Conservation (phyloP, 2,797 vertebrate genomes). For the Enteromius anoplus region DNA sequence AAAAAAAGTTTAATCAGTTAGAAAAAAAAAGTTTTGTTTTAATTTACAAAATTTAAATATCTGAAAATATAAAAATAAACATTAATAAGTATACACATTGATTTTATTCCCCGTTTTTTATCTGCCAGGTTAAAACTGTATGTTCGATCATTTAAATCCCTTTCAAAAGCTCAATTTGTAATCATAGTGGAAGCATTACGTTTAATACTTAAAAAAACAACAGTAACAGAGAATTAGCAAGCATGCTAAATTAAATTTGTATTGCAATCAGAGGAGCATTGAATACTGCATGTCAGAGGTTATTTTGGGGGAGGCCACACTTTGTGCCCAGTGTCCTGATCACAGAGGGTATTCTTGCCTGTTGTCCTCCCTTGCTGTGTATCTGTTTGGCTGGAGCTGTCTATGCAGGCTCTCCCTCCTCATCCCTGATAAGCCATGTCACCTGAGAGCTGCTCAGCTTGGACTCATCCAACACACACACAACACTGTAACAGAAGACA, state of each 20-base stretch:
- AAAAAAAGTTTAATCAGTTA: too few relatives aligned
- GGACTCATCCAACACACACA: conserved; percentile 51
- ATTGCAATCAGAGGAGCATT: background rate
- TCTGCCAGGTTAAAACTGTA: background rate
- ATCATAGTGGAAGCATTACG: background rate
- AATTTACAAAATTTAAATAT: too few relatives aligned
- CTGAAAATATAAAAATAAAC: too few relatives aligned
- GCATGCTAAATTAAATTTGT: background rate
- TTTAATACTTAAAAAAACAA: background rate
- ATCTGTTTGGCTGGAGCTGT: background rate
- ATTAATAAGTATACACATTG: background rate
- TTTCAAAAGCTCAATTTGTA: background rate
- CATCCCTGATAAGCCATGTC: conserved; percentile 63
- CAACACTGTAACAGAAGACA: conserved; percentile 6
- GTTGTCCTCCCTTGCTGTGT: conserved; percentile 47
- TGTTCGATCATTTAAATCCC: background rate
- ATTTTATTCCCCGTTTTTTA: background rate
- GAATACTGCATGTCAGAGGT: background rate
- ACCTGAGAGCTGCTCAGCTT: conserved; percentile 56
- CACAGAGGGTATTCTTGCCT: conserved; percentile 10
- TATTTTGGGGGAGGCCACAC: background rate
- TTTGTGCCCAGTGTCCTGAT: background rate
- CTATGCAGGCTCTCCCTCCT: conserved; percentile 5
- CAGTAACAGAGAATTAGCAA: background rate
- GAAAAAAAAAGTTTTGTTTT: too few relatives aligned